A percentile compares a stretch with the other conserved stretches of the same genome.
Conservation (phyloP, 2,797 vertebrate genomes). For the Micropoecilia bifurca region DNA sequence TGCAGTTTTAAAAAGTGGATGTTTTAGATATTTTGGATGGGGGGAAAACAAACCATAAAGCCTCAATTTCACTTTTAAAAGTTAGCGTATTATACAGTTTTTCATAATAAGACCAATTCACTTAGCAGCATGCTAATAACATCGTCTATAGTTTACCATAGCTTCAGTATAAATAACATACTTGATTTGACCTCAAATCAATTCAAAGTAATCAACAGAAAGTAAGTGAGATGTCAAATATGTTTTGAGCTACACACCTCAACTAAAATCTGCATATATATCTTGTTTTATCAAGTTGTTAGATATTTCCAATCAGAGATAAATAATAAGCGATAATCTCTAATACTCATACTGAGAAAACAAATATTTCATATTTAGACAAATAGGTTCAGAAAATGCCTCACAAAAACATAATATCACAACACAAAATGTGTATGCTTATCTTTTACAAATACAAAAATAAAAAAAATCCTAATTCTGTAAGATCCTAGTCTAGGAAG, state of each 20-base stretch:
- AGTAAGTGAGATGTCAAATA: background rate
- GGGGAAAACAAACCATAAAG: background rate
- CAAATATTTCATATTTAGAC: background rate
- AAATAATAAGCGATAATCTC: background rate
- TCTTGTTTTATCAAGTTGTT: background rate
- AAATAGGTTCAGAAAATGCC: background rate
- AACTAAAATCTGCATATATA: background rate
- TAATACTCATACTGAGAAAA: background rate
- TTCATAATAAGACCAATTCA: background rate
- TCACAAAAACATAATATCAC: background rate
- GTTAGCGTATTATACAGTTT: background rate
- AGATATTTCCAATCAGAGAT: background rate
- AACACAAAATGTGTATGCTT: background rate
- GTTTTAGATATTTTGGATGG: background rate
- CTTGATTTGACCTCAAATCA: background rate
- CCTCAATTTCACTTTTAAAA: background rate
- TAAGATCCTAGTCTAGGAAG: background rate
- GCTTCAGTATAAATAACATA: background rate
- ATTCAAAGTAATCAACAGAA: background rate
- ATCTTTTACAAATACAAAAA: background rate
- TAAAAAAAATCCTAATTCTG: background rate
- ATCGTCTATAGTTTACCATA: slow-evolving; percentile 1
- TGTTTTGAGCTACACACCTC: background rate
- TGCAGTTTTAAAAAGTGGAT: slow-evolving; percentile 24
- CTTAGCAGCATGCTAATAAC: background rate